A percentile compares a stretch with the other conserved stretches of the same genome.
phyloP scores from a whole-genome alignment of 2,113 vertebrate species.

The Diadophis punctatus region DNA sequence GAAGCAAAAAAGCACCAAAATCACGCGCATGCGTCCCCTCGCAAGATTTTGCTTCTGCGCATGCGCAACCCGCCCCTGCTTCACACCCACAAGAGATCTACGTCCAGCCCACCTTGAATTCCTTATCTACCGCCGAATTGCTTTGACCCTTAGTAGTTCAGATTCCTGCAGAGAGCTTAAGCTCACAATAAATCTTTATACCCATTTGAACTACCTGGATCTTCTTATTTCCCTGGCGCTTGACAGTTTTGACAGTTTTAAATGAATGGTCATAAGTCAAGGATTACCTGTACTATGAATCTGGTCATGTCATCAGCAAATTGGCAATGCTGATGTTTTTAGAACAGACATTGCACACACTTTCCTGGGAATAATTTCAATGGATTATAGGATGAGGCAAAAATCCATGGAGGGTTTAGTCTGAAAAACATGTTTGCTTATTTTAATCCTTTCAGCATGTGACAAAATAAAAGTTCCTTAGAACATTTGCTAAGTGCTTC shows the following conservation, averaged over 20 bases:
- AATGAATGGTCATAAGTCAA: neutral
- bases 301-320: neutral
- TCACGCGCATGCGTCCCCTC: no score
- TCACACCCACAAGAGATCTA: no score
- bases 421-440: neutral
- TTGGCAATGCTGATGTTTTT: neutral
- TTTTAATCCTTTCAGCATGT: neutral
- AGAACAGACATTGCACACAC: neutral
- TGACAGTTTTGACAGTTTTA: neutral
- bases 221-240: neutral
- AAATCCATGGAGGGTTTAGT: neutral
- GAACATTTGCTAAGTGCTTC: neutral
- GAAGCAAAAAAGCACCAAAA: no score
- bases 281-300: neutral
- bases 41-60: no score
- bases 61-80: no score
- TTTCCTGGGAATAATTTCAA: neutral
- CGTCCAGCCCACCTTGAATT: no score
- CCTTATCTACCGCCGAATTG: no score
- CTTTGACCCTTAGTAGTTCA: no score
- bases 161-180: no score
- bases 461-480: neutral
- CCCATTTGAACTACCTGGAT: neutral
- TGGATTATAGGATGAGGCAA: neutral
- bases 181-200: neutral